Percentiles rank a stretch among this genome's conserved stretches.
Evolutionary conservation across 2,888 invertebrate species (phyloP).

Genomic region (Sesamia inferens): DNA sequence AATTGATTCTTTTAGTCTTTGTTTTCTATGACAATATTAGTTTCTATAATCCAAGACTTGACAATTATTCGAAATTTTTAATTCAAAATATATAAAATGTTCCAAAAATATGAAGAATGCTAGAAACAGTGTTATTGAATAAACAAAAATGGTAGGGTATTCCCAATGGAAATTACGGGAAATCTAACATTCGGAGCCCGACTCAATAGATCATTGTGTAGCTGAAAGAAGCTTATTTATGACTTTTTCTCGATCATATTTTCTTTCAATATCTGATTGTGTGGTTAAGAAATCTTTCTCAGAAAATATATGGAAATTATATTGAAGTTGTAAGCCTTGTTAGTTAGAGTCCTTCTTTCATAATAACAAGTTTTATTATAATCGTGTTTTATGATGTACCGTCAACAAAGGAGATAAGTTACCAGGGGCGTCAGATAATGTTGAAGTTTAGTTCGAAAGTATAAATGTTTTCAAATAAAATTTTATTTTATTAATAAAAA

Average conservation of each 20-base stretch:
- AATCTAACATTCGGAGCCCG: slow-evolving; percentile 51
- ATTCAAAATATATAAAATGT: background rate
- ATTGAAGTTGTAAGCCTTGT: slow-evolving; percentile 19
- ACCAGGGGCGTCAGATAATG: too few species aligned
- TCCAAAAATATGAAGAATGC: slow-evolving; percentile 7
- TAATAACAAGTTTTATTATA: background rate
- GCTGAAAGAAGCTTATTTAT: slow-evolving; percentile 49
- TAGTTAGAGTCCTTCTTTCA: slow-evolving; percentile 1
- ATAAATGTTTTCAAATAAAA: too few species aligned
- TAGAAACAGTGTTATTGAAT: slow-evolving; percentile 12
- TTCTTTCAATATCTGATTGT: slow-evolving; percentile 40
- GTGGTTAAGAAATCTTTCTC: slow-evolving; percentile 22
- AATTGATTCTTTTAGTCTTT: too few species aligned
- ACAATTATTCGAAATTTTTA: background rate
- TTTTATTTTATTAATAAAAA: too few species aligned
- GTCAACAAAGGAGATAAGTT: too few species aligned
- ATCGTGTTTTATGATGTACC: background rate
- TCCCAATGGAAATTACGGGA: slow-evolving; percentile 68
- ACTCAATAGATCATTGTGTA: slow-evolving; percentile 59
- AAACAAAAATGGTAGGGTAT: slow-evolving; percentile 30
- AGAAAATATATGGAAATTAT: slow-evolving; percentile 23
- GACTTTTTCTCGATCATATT: slow-evolving; percentile 38
- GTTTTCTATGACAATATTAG: too few species aligned
- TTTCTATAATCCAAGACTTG: too few species aligned
- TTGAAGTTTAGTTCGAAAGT: too few species aligned